Evolutionary conservation across 2,113 vertebrate species (phyloP), one percentile per base, ranked within the genome.

Genomic region (Alligator mississippiensis): DNA sequence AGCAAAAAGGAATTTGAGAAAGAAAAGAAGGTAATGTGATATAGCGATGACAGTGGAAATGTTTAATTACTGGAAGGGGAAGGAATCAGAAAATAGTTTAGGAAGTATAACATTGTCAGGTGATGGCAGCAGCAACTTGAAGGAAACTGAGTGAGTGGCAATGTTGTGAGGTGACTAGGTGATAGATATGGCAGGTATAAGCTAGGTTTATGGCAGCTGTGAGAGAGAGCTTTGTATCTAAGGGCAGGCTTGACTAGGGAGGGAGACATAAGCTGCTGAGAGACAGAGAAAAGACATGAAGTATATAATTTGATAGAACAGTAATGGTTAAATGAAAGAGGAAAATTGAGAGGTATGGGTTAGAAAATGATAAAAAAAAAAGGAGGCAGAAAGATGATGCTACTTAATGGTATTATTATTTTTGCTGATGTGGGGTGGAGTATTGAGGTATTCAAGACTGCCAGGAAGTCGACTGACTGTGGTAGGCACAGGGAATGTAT

Each of bases 71-170:
- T 74, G 70, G 21, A 47, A 72, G 34, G 21, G 60, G n/a, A 87
- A 62, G 10, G 28, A 34, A 2, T 5, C 11, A 0, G 3, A 55
- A 21, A 57, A 60, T 18, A 30, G 4, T 0, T 0, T 5, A 70
- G 11, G 27, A 57, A 2, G 2, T 34, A 22, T 0, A 0, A 38
- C 0, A 1, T 28, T 78, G 25, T 63, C 16, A 0, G 76, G 27
- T 14, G 21, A 24, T 79, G 57, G 28, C 57, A 15, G 57, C 21
- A 22, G 4, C 19, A 13, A 12, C 18, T 14, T 34, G 30, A 6
- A 15, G 34, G 21, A 8, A 74, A 22, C 13, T 34, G 22, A 74
- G 70, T 47, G 34, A 60, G 58, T 61, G 21, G 18, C 21, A 34
- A 25, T 25, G 16, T 25, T 59, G 24, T 22, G 59, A 38, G 59